Conservation (phyloP, 2,888 invertebrate genomes). For the Euplagia quadripunctaria region DNA sequence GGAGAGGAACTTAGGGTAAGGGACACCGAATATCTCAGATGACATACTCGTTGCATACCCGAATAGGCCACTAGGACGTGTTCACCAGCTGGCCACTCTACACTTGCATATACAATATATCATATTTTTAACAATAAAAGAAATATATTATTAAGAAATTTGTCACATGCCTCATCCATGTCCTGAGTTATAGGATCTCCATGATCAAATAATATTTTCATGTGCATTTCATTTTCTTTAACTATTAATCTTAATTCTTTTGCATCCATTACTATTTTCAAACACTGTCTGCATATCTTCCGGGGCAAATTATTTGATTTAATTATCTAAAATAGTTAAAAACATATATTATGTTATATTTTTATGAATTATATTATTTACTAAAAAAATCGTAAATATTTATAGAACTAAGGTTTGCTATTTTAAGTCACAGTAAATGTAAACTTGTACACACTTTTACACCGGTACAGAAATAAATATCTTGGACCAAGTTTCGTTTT, state of each 20-base stretch:
- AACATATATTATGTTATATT: not conserved
- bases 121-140: not conserved
- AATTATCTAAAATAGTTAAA: slow-evolving; percentile 47
- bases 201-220: slow-evolving; percentile 56
- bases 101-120: no score
- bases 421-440: no score
- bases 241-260: slow-evolving; percentile 60
- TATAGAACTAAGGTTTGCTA: no score
- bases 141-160: not conserved
- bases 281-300: slow-evolving; percentile 68
- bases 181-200: slow-evolving; percentile 18
- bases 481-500: slow-evolving; percentile 48
- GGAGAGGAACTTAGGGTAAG: no score
- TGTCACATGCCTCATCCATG: slow-evolving; percentile 18
- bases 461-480: slow-evolving; percentile 60
- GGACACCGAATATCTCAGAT: no score
- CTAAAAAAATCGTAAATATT: no score
- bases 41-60: no score
- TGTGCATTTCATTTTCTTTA: slow-evolving; percentile 59
- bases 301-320: slow-evolving; percentile 63
- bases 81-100: no score
- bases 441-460: slow-evolving; percentile 52
- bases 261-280: slow-evolving; percentile 58
- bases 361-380: not conserved
- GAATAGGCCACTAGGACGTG: no score